Percentiles rank a stretch among this genome's conserved stretches.
Evolutionary conservation across 2,888 invertebrate species (phyloP).

Genomic region (Opisthograptis luteolata): DNA sequence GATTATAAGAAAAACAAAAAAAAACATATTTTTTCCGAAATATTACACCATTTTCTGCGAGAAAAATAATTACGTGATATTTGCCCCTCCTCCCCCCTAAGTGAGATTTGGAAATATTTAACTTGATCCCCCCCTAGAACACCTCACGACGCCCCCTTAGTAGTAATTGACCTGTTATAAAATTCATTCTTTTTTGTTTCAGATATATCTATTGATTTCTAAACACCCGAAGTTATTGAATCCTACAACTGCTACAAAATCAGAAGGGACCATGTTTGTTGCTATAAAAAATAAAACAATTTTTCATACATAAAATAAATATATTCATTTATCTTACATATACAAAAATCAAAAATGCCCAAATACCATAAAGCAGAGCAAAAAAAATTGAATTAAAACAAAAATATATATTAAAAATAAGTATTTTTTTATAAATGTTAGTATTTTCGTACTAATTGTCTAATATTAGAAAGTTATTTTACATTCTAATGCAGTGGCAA

Average conservation of each 20-base stretch:
- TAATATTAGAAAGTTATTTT: too few species aligned
- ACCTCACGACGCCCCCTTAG: too few species aligned
- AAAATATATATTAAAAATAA: neutral
- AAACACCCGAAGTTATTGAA: slow-evolving; percentile 5
- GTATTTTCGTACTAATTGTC: neutral
- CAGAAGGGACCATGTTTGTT: neutral
- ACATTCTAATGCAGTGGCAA: neutral
- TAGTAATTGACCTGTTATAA: too few species aligned
- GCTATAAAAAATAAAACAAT: neutral
- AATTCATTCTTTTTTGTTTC: slow-evolving; percentile 46
- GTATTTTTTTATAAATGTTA: too few species aligned
- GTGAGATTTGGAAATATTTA: too few species aligned
- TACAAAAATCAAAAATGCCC: slow-evolving; percentile 3
- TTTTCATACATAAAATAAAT: slow-evolving; percentile 8
- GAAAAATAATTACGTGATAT: too few species aligned
- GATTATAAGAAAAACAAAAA: too few species aligned
- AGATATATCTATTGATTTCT: slow-evolving; percentile 70
- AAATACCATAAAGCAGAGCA: slow-evolving; percentile 6
- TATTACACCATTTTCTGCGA: too few species aligned
- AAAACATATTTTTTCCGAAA: too few species aligned
- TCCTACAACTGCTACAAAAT: too few species aligned
- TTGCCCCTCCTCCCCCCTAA: too few species aligned
- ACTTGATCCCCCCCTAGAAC: too few species aligned
- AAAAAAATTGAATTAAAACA: slow-evolving; percentile 1
- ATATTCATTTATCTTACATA: slow-evolving; percentile 4